These are phyloP conservation scores for Antrozous pallidus DNA, from an alignment of 2,797 vertebrate genomes.

Conservation along the genomic window DNA sequence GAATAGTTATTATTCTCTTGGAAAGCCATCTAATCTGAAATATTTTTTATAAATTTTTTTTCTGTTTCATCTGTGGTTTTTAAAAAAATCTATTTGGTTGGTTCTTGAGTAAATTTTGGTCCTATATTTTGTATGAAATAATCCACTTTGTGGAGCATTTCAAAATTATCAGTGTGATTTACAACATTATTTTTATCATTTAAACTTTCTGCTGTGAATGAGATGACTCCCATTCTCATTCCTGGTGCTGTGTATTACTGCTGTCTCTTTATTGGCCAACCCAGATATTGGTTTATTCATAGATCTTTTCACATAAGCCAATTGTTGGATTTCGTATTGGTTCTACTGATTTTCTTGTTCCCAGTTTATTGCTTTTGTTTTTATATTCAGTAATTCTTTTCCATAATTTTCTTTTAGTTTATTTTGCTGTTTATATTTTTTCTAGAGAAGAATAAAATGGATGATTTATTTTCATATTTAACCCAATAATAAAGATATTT, in stretches of 20 bases:
- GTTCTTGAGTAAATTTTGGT: constrained; percentile 1
- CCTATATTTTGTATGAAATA: background rate
- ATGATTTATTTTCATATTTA: constrained; percentile 14
- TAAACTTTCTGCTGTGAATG: background rate
- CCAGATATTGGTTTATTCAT: background rate
- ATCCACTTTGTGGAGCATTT: constrained; percentile 9
- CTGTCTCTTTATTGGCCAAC: background rate
- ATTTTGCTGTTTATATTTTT: constrained; percentile 30
- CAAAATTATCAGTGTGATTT: background rate
- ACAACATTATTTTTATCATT: background rate
- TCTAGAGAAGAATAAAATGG: background rate
- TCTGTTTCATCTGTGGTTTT: background rate
- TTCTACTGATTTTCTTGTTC: background rate
- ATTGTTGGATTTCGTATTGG: background rate
- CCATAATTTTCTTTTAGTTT: background rate
- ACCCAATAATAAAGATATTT: background rate
- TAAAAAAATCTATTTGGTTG: background rate
- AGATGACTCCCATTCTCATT: background rate
- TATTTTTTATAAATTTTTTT: background rate
- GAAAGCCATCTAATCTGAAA: background rate
- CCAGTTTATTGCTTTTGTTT: constrained; percentile 20
- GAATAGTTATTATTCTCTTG: background rate
- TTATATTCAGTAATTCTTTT: background rate
- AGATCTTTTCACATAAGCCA: background rate
- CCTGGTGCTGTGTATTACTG: background rate